A percentile compares a stretch with the other conserved stretches of the same genome.
Conservation (phyloP, 1,140 invertebrate genomes). For the Aphelenchoides avenae region DNA sequence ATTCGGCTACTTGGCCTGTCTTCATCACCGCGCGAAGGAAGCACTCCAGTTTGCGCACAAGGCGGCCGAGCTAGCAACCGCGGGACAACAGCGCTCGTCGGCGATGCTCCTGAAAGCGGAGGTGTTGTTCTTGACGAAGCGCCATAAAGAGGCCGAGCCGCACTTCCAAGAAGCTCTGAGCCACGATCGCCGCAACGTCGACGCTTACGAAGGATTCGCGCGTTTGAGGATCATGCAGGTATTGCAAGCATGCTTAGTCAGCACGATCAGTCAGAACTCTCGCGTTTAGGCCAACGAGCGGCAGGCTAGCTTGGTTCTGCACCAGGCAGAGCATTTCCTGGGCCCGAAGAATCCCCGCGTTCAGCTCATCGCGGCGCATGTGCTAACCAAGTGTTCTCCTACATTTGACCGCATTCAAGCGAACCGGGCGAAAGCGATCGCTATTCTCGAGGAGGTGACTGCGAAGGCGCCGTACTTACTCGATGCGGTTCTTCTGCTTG, state of each 20-base stretch:
- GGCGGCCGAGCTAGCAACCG: constrained; percentile 1
- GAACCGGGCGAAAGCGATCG: constrained; percentile 4
- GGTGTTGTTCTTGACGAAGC: constrained; percentile 5
- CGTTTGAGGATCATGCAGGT: constrained; percentile 8
- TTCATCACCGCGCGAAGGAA: constrained; percentile 5
- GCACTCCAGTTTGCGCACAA: constrained; percentile 9
- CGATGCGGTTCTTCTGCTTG: constrained; percentile 9
- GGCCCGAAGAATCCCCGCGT: constrained; percentile 9
- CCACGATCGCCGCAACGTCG: constrained; percentile 9
- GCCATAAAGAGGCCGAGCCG: constrained; percentile 2
- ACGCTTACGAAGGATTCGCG: constrained; percentile 5
- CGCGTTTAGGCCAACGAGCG: no score
- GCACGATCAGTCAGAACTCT: no score
- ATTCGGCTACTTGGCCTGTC: constrained; percentile 7
- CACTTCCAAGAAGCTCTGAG: constrained; percentile 3
- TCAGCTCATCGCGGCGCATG: constrained; percentile 17
- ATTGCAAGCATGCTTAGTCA: no score
- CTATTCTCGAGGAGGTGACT: constrained; percentile 6
- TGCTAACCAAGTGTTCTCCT: constrained; percentile 4
- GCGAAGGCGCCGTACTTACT: constrained; percentile 5
- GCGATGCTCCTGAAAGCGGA: constrained; percentile 8
- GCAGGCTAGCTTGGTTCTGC: no score
- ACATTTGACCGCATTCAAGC: no score
- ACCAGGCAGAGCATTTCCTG: constrained; percentile 4
- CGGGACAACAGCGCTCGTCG: constrained; percentile 4